Percentiles rank a stretch among this genome's conserved stretches.
Conservation (phyloP, 2,113 vertebrate species). For the Sus scrofa region DNA sequence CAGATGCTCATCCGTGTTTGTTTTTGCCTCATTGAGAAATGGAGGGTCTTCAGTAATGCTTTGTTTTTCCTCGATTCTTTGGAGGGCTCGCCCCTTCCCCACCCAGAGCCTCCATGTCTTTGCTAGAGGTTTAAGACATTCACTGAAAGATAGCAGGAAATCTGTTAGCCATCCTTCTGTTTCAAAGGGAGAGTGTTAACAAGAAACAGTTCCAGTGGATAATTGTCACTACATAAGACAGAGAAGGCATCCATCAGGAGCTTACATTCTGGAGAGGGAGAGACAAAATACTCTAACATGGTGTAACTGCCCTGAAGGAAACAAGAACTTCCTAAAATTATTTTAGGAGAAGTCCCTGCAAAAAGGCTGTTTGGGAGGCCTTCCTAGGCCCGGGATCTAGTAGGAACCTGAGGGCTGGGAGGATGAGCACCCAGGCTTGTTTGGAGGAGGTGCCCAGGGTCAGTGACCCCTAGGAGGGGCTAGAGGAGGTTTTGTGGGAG, state of each 20-base stretch:
- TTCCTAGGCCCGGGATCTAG: background rate
- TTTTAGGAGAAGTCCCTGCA: background rate
- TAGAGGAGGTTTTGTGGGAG: background rate
- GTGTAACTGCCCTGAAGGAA: background rate
- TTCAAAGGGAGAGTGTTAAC: background rate
- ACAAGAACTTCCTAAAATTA: background rate
- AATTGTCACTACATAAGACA: background rate
- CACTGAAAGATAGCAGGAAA: background rate
- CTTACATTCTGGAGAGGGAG: background rate
- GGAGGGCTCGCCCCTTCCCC: background rate
- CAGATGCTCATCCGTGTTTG: background rate
- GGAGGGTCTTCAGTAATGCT: background rate
- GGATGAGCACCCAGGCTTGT: rapidly evolving
- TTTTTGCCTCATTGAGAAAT: background rate
- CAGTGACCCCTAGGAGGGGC: background rate
- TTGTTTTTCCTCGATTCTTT: background rate
- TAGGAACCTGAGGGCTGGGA: background rate
- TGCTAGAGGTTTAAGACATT: background rate
- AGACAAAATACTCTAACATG: background rate
- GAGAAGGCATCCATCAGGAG: background rate
- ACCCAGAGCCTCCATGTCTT: background rate
- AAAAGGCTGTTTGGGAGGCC: background rate
- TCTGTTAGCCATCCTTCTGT: background rate
- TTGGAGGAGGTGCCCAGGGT: background rate
- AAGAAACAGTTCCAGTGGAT: conserved; percentile 2